A percentile compares a stretch with the other conserved stretches of the same genome.
Conservation (phyloP, 2,113 vertebrate species). For the Cygnus buccinator region DNA sequence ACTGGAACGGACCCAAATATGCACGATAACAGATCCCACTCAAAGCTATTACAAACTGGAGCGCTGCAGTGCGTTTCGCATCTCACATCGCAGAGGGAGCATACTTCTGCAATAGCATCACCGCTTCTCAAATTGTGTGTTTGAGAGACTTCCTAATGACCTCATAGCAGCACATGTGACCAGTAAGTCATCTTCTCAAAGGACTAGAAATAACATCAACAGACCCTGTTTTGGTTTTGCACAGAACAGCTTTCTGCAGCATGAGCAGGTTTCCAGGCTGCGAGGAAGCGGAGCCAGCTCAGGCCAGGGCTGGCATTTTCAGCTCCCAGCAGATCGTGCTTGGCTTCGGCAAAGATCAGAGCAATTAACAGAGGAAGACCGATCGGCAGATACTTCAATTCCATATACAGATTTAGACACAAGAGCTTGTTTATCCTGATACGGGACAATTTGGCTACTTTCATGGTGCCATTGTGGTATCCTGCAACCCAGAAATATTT, state of each 20-base stretch:
- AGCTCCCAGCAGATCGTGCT: neutral
- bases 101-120: slow-evolving; percentile 67
- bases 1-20: slow-evolving; percentile 51
- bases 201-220: slow-evolving; percentile 66
- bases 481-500: neutral
- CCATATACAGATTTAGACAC: neutral
- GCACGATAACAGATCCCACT: slow-evolving; percentile 49
- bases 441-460: neutral
- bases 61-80: slow-evolving; percentile 22
- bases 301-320: neutral
- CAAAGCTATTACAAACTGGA: neutral
- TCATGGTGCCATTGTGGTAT: neutral
- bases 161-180: slow-evolving; percentile 71
- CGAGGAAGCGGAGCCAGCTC: neutral
- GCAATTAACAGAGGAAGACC: neutral
- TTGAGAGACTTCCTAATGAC: slow-evolving; percentile 70
- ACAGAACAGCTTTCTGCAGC: slow-evolving; percentile 26
- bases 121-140: slow-evolving; percentile 2
- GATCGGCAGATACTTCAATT: neutral
- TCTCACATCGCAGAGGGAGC: slow-evolving; percentile 31
- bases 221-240: slow-evolving; percentile 45
- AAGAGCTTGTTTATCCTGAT: neutral
- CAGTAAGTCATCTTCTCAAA: slow-evolving; percentile 69
- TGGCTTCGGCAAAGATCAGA: neutral
- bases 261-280: neutral